These are phyloP conservation scores for Heliothis peltigera DNA, from an alignment of 2,888 invertebrate species.

Conservation along the genomic window DNA sequence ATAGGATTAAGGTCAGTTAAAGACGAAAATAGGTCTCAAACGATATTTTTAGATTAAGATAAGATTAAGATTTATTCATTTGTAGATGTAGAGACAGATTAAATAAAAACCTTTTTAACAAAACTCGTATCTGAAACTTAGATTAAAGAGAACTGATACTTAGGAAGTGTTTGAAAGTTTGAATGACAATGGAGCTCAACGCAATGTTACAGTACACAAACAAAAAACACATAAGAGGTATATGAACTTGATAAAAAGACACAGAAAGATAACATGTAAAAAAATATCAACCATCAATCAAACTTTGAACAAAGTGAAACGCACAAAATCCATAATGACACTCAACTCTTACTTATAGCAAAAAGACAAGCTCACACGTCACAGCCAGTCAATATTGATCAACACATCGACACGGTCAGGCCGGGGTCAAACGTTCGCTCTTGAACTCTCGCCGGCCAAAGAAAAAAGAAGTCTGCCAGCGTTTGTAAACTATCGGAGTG, in stretches of 20 bases:
- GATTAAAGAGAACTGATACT: too few species aligned
- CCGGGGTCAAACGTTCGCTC: slow-evolving; percentile 60
- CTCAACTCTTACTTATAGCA: slow-evolving; percentile 53
- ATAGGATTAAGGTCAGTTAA: too few species aligned
- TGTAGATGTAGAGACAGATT: too few species aligned
- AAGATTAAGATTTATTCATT: too few species aligned
- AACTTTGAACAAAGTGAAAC: not conserved
- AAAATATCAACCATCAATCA: not conserved
- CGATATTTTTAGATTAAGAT: too few species aligned
- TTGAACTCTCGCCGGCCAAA: slow-evolving; percentile 64
- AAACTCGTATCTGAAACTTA: too few species aligned
- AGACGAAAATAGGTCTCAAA: too few species aligned
- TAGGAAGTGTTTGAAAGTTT: too few species aligned
- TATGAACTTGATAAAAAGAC: not conserved
- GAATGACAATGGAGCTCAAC: too few species aligned
- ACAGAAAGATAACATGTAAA: not conserved
- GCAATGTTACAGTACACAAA: too few species aligned
- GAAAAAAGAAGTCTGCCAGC: slow-evolving; percentile 54
- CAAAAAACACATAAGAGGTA: too few species aligned
- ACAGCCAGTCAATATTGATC: slow-evolving; percentile 60
- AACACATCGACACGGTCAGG: slow-evolving; percentile 60
- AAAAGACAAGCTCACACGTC: slow-evolving; percentile 54
- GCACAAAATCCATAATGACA: slow-evolving; percentile 31
- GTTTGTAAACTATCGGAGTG: slow-evolving; percentile 50
- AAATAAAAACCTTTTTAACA: too few species aligned